Conservation (phyloP, 2,113 vertebrate genomes). For the Zapornia atra region DNA sequence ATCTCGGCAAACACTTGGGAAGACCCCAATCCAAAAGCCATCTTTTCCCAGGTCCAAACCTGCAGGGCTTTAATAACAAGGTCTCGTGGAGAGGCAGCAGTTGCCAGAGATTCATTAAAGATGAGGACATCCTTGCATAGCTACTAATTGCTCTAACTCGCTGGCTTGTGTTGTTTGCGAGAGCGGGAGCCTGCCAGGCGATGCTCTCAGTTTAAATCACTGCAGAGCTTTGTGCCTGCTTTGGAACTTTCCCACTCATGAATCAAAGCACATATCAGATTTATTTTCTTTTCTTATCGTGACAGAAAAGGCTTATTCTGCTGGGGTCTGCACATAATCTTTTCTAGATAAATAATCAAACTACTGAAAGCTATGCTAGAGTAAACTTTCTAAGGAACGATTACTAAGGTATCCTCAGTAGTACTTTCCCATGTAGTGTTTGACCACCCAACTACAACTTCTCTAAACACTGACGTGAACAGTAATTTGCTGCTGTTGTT, state of each 20-base stretch:
- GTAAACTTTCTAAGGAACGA: background rate
- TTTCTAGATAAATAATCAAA: background rate
- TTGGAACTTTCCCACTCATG: background rate
- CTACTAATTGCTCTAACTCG: slow-evolving; percentile 34
- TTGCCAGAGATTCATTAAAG: slow-evolving; percentile 26
- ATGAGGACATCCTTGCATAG: background rate
- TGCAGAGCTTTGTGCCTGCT: background rate
- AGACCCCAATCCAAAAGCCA: background rate
- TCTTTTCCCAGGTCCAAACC: background rate
- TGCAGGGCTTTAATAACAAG: slow-evolving; percentile 36
- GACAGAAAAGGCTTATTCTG: background rate
- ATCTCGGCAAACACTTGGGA: background rate
- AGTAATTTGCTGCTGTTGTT: background rate
- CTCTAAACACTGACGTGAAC: fast-evolving
- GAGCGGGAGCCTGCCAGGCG: background rate
- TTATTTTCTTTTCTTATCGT: background rate
- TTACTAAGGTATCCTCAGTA: background rate
- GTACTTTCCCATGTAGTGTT: background rate
- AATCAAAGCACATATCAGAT: background rate
- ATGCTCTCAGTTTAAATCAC: slow-evolving; percentile 9
- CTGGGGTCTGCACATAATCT: background rate
- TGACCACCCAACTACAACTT: background rate
- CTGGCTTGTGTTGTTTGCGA: background rate
- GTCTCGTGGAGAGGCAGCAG: background rate
- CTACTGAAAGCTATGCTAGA: background rate